Percentiles rank a stretch among this genome's conserved stretches.
Conservation (phyloP, 1,140 invertebrate species). For the Magallana ariakensis region DNA sequence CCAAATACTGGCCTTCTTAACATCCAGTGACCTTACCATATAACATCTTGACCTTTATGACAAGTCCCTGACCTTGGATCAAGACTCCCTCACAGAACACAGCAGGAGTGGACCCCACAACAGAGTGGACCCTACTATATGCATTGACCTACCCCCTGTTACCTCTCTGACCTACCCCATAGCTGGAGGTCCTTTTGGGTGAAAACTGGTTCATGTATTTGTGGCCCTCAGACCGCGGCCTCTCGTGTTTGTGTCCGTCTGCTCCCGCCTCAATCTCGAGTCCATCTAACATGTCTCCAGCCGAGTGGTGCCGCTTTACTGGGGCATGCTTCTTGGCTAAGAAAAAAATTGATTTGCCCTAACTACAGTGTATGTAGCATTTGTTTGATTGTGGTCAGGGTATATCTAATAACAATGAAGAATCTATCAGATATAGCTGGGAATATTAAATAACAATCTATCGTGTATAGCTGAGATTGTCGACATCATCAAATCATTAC, state of each 20-base stretch:
- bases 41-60: too few species aligned
- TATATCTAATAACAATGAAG: not conserved
- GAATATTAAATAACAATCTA: too few species aligned
- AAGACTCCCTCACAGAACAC: too few species aligned
- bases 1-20: too few species aligned
- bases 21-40: too few species aligned
- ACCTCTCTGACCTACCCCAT: conserved; percentile 70
- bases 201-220: conserved; percentile 71
- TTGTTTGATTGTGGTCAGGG: not conserved
- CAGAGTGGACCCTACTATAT: too few species aligned
- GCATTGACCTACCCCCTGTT: too few species aligned
- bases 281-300: conserved; percentile 77
- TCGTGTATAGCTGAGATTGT: too few species aligned
- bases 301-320: conserved; percentile 78
- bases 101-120: too few species aligned
- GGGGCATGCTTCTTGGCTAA: conserved; percentile 67
- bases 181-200: conserved; percentile 77
- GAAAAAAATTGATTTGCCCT: conserved; percentile 41
- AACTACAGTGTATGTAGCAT: not conserved
- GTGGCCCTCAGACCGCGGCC: conserved; percentile 77
- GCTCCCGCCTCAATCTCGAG: conserved; percentile 48
- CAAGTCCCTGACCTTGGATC: too few species aligned
- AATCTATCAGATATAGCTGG: not conserved
- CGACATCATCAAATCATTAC: too few species aligned
- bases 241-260: conserved; percentile 47